Evolutionary conservation across 2,797 vertebrate species (phyloP).

Genomic region (Onychomys leucogaster): DNA sequence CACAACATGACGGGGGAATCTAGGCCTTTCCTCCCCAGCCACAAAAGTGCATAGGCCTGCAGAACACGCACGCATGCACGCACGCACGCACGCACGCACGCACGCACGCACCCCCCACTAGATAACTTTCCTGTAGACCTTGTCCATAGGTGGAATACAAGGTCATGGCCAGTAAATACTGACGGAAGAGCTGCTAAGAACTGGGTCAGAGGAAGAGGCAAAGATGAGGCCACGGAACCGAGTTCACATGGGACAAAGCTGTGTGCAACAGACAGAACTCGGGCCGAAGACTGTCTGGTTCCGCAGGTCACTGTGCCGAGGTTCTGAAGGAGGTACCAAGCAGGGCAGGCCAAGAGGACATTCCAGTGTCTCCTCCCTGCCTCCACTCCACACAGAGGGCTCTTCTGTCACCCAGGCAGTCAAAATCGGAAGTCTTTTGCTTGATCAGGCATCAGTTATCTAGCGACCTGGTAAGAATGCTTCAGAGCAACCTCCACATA

Average conservation of each 20-base stretch:
- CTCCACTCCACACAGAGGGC: neutral
- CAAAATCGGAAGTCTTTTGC: neutral
- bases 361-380: neutral
- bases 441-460: neutral
- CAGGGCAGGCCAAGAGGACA: neutral
- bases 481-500: neutral
- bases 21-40: neutral
- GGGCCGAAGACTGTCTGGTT: neutral
- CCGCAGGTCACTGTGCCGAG: accelerated
- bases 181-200: neutral
- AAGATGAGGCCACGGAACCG: neutral
- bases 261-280: neutral
- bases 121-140: neutral
- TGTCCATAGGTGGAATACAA: neutral
- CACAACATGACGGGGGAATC: accelerated
- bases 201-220: neutral
- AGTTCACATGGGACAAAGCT: neutral
- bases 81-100: neutral
- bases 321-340: neutral
- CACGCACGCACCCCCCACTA: neutral
- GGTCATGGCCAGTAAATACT: neutral
- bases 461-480: neutral
- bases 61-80: neutral
- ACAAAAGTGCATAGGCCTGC: neutral
- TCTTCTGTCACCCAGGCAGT: neutral